Conservation (phyloP, 1,140 invertebrate genomes). For the Alviniconcha marisindica region DNA sequence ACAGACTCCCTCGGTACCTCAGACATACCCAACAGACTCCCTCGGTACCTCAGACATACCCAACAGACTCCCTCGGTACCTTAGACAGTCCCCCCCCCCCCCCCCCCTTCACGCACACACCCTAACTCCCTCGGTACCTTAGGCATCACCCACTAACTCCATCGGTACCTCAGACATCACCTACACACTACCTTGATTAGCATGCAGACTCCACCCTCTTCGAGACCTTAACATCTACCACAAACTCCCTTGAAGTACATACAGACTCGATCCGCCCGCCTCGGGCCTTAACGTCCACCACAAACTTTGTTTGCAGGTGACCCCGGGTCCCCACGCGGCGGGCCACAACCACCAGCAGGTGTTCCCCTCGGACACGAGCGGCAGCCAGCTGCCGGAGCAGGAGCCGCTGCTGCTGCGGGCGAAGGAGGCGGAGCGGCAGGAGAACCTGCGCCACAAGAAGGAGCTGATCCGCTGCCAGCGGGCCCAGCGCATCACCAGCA, state of each 20-base stretch:
- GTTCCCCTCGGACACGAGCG: neutral
- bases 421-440: slow-evolving; percentile 54
- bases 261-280: neutral
- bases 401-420: slow-evolving; percentile 30
- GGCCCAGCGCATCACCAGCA: slow-evolving; percentile 72
- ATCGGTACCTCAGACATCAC: no score
- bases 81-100: no score
- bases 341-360: slow-evolving; percentile 30
- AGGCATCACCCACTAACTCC: no score
- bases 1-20: no score
- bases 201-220: no score
- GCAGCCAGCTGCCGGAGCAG: slow-evolving; percentile 37
- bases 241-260: neutral
- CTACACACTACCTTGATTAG: no score
- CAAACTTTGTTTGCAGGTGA: neutral
- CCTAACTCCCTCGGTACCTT: no score
- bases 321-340: neutral
- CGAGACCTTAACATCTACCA: no score
- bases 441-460: slow-evolving; percentile 68
- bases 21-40: no score
- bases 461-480: slow-evolving; percentile 71
- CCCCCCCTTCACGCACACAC: no score
- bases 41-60: no score
- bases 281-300: neutral
- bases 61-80: no score